Base-by-base conservation (phyloP, 2,797 vertebrate genomes). In the Eleutherodactylus coqui region DNA sequence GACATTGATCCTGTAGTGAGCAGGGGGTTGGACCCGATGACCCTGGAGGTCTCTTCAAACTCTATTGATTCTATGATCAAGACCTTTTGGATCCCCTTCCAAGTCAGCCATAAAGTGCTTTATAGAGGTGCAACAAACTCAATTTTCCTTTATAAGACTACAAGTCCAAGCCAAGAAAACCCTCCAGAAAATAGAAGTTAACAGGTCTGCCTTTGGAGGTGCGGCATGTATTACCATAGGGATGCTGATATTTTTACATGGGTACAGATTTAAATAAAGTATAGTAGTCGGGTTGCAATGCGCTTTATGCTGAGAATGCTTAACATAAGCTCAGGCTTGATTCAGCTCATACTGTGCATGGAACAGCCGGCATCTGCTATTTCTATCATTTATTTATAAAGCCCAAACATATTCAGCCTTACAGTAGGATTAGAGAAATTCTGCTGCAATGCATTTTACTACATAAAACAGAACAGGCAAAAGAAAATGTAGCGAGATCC, bases 351-450 rank as follows among this genome's bases (percentile, higher is more conserved):
- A 36, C 16, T 21, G 64, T 19, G 16, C 64, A 69, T 21, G 29
- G 38, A 69, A 36, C 64, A 36, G 2, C 60, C 60, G 32, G 16
- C 60, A 32, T 32, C 60, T 64, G 29, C 17, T 36, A 36, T 67
- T 19, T 36, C 64, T 19, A 67, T 69, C 34, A 69, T 69, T 69
- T 69, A 67, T 67, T 67, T 67, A 67, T 67, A 67, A 67, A 67
- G 62, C 32, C 32, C 34, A 19, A 36, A 21, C 32, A 67, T 67
- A 67, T 36, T 67, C 32, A 69, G 60, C 60, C 60, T 64, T 64
- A 14, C 14, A 32, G 29, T 32, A 64, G 27, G 60, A 64, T 64
- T 64, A 64, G 13, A 64, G 64, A 69, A 36, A 69, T 69, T 36
- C 32, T 36, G 32, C 7, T 69, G 34, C 16, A 38, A 36, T 21